Evolutionary conservation across 2,797 vertebrate genomes (phyloP).

Genomic region (Anguilla obscura): DNA sequence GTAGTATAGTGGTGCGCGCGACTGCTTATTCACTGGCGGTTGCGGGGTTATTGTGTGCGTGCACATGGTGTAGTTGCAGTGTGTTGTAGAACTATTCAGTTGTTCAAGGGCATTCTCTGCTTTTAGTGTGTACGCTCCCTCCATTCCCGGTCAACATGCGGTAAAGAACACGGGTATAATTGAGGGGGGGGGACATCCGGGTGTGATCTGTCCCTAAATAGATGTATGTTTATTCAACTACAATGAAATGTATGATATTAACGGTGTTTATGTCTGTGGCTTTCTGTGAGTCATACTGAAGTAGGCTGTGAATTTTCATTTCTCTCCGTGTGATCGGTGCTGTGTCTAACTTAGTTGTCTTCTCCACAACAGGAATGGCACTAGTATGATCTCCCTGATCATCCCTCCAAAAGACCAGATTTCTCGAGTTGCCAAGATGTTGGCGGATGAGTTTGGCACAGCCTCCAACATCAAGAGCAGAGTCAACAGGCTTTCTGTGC

Average conservation of each 20-base stretch:
- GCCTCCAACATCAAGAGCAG: slow-evolving; percentile 98
- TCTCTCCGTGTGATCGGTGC: not conserved
- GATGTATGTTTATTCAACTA: not conserved
- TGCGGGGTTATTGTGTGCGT: not conserved
- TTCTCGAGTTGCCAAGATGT: slow-evolving; percentile 99
- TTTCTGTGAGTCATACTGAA: not conserved
- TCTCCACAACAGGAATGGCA: slow-evolving; percentile 86
- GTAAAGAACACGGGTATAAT: not conserved
- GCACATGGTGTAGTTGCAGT: not conserved
- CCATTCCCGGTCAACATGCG: not conserved
- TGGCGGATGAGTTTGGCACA: slow-evolving; percentile 98
- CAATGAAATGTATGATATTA: not conserved
- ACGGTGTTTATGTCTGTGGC: not conserved
- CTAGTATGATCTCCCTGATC: slow-evolving; percentile 99
- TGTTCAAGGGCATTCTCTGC: not conserved
- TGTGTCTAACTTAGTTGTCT: not conserved
- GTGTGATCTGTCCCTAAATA: not conserved
- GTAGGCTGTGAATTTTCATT: not conserved
- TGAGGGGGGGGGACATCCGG: not conserved
- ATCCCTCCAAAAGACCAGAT: slow-evolving; percentile 99
- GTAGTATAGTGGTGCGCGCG: not conserved
- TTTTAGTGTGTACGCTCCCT: not conserved
- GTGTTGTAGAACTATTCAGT: not conserved
- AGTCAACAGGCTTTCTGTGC: slow-evolving; percentile 98
- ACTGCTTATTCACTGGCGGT: not conserved